These are phyloP conservation scores for Plagodis dolabraria DNA, from an alignment of 2,888 invertebrate species.

Conservation along the genomic window DNA sequence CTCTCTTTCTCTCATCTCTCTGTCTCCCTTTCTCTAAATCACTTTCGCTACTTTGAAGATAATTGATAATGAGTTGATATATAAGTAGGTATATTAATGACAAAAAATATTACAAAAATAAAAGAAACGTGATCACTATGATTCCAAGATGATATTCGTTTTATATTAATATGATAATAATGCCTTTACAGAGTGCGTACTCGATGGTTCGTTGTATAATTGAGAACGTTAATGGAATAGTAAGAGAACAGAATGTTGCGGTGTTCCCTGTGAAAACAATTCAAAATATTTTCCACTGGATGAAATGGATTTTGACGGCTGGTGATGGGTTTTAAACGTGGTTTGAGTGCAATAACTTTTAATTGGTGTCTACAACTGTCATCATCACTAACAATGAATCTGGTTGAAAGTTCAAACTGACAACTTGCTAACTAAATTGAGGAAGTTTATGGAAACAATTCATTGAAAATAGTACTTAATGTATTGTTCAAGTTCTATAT, in stretches of 20 bases:
- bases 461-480: too few species aligned
- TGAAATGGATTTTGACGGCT: constrained; percentile 13
- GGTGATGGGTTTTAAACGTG: constrained; percentile 3
- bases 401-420: neutral
- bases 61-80: too few species aligned
- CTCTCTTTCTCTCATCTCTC: too few species aligned
- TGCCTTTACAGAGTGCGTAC: constrained; percentile 1
- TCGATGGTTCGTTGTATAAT: constrained; percentile 38
- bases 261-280: constrained; percentile 30
- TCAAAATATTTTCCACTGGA: constrained; percentile 10
- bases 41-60: too few species aligned
- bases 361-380: neutral
- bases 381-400: neutral
- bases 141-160: neutral
- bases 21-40: too few species aligned
- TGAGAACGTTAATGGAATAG: constrained; percentile 54
- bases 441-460: too few species aligned
- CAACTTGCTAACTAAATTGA: too few species aligned
- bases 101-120: too few species aligned
- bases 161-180: neutral
- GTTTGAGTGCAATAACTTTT: neutral
- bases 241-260: constrained; percentile 41
- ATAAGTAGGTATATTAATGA: too few species aligned
- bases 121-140: too few species aligned
- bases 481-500: too few species aligned